Conservation (phyloP, 2,888 invertebrate genomes). For the Dasypolia templi region DNA sequence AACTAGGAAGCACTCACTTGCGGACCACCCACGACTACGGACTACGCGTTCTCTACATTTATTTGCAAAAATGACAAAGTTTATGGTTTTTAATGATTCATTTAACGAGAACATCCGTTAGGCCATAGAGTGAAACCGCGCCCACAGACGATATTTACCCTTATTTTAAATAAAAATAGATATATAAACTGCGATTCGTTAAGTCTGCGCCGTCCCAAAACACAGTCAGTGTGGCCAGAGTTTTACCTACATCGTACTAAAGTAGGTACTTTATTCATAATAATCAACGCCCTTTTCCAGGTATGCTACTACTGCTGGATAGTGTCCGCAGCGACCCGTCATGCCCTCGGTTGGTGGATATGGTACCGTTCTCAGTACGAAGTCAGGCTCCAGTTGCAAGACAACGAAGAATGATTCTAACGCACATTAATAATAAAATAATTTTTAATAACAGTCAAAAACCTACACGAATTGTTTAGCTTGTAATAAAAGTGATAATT, state of each 20-base stretch:
- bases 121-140: too few species aligned
- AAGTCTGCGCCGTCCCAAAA: neutral
- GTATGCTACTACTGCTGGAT: slow-evolving; percentile 89
- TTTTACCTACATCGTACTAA: neutral
- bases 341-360: slow-evolving; percentile 88
- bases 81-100: too few species aligned
- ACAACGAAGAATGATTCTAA: slow-evolving; percentile 66
- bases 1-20: too few species aligned
- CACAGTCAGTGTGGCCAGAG: neutral
- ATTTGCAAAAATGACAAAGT: too few species aligned
- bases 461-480: slow-evolving; percentile 20
- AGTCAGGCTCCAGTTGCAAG: slow-evolving; percentile 80
- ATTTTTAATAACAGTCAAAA: slow-evolving; percentile 20
- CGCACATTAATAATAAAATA: slow-evolving; percentile 6
- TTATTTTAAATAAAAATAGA: too few species aligned
- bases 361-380: slow-evolving; percentile 88
- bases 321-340: slow-evolving; percentile 86
- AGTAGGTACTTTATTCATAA: neutral
- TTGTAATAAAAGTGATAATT: neutral
- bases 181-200: neutral
- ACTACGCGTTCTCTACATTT: too few species aligned
- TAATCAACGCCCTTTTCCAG: slow-evolving; percentile 64
- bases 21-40: too few species aligned
- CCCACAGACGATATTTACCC: too few species aligned
- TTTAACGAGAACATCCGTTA: too few species aligned